A percentile compares a stretch with the other conserved stretches of the same genome.
These are phyloP conservation scores for Phaonia tiefii DNA, from an alignment of 2,888 invertebrate genomes.

Conservation along the genomic window DNA sequence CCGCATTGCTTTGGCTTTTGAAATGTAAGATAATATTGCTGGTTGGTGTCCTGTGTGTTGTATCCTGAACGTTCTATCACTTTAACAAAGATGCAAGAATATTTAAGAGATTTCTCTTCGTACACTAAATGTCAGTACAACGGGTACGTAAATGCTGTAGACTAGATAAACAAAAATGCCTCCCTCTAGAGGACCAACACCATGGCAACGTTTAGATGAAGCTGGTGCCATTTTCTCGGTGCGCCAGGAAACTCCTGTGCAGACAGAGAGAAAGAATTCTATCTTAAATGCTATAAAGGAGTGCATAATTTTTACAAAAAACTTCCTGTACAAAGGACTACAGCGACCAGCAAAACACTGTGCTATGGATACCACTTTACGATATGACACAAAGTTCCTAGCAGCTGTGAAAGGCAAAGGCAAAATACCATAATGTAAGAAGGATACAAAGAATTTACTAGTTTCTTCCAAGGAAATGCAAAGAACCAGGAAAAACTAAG, in stretches of 20 bases:
- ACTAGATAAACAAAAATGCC: slow-evolving; percentile 35
- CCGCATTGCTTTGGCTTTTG: too few species aligned
- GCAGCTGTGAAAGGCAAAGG: not conserved
- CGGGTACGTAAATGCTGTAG: not conserved
- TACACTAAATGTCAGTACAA: not conserved
- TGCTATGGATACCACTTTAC: too few species aligned
- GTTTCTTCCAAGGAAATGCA: not conserved
- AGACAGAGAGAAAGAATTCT: not conserved
- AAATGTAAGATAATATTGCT: too few species aligned
- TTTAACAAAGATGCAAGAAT: slow-evolving; percentile 47
- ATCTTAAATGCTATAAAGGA: slow-evolving; percentile 51
- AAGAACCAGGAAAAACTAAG: not conserved
- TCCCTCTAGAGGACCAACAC: slow-evolving; percentile 32
- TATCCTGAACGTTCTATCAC: slow-evolving; percentile 14
- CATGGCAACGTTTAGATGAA: slow-evolving; percentile 1
- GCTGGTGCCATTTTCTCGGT: slow-evolving; percentile 17
- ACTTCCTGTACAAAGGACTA: slow-evolving; percentile 32
- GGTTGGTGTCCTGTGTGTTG: too few species aligned
- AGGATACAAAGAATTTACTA: slow-evolving; percentile 26
- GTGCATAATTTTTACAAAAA: slow-evolving; percentile 63
- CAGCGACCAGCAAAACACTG: slow-evolving; percentile 12
- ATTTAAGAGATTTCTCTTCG: slow-evolving; percentile 38
- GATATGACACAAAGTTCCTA: not conserved
- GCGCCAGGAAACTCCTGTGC: not conserved
- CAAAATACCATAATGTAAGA: slow-evolving; percentile 3